phyloP scores from a whole-genome alignment of 2,113 vertebrate species.

The Etheostoma cragini region DNA sequence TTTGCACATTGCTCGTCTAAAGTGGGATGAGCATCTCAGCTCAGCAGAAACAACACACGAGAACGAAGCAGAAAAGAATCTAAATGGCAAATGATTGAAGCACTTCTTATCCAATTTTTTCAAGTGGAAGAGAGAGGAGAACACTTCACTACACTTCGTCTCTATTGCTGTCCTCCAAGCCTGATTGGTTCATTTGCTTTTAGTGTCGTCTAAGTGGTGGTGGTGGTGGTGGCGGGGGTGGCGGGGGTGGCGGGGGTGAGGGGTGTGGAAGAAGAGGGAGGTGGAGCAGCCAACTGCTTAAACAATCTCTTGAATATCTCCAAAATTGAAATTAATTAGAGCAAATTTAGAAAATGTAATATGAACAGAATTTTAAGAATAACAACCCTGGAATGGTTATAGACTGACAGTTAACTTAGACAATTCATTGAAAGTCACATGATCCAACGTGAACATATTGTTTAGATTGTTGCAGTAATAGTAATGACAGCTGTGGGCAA shows the following conservation, averaged over 20 bases:
- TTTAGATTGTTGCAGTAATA: background rate
- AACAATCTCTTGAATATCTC: background rate
- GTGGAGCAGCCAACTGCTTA: background rate
- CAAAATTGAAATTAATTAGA: background rate
- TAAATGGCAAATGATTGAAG: background rate
- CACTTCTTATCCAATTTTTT: background rate
- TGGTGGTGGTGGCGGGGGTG: background rate
- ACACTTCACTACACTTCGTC: background rate
- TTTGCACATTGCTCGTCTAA: background rate
- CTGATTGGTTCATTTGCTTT: conserved; percentile 11
- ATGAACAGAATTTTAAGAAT: background rate
- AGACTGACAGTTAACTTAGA: background rate
- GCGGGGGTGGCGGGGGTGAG: background rate
- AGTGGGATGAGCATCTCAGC: background rate
- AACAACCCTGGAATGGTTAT: background rate
- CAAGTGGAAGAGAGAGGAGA: conserved; percentile 5
- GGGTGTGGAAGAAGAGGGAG: background rate
- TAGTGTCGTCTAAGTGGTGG: background rate
- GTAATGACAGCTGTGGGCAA: background rate
- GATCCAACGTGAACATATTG: background rate
- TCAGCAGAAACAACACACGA: background rate
- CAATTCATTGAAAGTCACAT: background rate
- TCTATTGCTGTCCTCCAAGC: background rate
- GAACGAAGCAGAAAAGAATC: background rate
- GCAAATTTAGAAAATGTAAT: background rate